These are phyloP conservation scores for Falco naumanni DNA, from an alignment of 2,797 vertebrate species.

Conservation along the genomic window DNA sequence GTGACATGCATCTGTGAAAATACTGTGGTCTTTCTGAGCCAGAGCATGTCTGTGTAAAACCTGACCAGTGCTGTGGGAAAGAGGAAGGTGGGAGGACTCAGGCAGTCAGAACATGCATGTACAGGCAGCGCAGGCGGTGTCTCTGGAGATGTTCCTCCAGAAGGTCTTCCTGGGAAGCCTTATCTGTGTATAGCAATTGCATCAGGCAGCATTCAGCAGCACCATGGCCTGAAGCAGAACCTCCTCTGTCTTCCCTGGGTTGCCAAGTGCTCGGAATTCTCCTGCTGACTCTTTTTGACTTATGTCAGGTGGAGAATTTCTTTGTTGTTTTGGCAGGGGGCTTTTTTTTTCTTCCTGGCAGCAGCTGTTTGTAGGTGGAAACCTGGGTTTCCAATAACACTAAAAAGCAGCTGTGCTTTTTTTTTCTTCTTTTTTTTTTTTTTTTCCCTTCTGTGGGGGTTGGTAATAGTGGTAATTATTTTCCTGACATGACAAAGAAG, in stretches of 20 bases:
- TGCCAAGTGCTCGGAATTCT: background rate
- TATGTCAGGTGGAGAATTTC: background rate
- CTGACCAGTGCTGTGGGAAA: background rate
- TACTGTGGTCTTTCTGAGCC: background rate
- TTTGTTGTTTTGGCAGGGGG: too few relatives aligned
- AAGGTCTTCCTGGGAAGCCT: background rate
- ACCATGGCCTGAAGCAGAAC: background rate
- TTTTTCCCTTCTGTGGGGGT: too few relatives aligned
- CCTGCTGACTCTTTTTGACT: background rate
- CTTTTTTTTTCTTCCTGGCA: too few relatives aligned
- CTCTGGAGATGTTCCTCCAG: too few relatives aligned
- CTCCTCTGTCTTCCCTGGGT: background rate
- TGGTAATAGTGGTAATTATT: background rate
- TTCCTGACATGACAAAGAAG: background rate
- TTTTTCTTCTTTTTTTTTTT: too few relatives aligned
- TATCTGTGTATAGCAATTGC: background rate
- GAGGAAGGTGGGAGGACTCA: accelerated
- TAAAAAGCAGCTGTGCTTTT: background rate
- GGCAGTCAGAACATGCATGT: background rate
- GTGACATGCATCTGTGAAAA: background rate
- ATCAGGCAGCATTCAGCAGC: background rate
- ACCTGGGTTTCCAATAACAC: background rate
- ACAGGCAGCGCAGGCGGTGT: background rate
- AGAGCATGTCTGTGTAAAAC: background rate
- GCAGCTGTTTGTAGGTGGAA: background rate